Evolutionary conservation across 2,888 invertebrate species (phyloP), one percentile per base, ranked within the genome.

Genomic region (Stramonita haemastoma): DNA sequence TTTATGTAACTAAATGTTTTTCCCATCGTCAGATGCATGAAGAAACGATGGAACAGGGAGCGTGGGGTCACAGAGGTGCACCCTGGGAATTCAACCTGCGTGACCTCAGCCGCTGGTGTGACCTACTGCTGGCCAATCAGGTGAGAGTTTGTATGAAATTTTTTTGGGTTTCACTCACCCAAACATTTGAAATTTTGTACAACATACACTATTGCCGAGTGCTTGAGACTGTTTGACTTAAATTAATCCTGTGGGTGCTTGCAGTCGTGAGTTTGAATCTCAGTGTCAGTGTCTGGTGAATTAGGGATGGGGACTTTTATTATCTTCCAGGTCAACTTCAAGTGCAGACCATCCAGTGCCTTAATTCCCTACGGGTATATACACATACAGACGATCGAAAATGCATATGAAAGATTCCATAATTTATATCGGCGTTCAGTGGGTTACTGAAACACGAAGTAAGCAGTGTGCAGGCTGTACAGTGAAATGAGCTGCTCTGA

Each of bases 21-120:
- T 86, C 22, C 22, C 86, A 13, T 57, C 56, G 91, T 0, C 90
- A 95, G 95, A 92, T 96, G 8, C 90, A 94, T 87, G 90, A 93
- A 57, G 93, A 94, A 70, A 95, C 95, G 0, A 93, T 94, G 89
- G 91, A 93, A 26, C 90, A 93, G 86, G 90, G 93, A n/a, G 46
- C 95, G 0, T 98, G 98, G 97, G 99, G 98, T 0, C 97, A 97
- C 93, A 97, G 96, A 94, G 99, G 99, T 0, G 97, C 98, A 0
- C 99, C 99, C 0, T 99, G 98, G 98, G 99, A 99, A 96, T 98
- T 99, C 96, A 99, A 99, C 96, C 96, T 99, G 86, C 97, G 99
- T 93, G 99, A 99, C 95, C 97, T 99, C 92, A 97, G 98, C 90
- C 97, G 99, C 93, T 99, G 99, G 99, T 98, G 98, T 95, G 97